Conservation (phyloP, 2,797 vertebrate genomes). For the Triplophysa bombifrons region DNA sequence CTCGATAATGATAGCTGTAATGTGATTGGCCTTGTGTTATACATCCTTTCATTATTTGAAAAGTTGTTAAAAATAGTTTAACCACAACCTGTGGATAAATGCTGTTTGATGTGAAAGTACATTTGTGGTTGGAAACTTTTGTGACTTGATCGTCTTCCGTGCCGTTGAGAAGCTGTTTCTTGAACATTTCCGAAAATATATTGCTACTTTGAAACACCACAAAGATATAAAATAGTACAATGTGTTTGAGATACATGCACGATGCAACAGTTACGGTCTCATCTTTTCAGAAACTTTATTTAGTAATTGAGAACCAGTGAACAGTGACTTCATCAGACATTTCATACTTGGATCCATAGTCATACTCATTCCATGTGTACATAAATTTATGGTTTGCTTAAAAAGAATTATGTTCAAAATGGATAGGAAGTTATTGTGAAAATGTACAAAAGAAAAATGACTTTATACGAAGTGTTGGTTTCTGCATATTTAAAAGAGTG, state of each 20-base stretch:
- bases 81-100: slow-evolving; percentile 42
- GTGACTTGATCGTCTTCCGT: background rate
- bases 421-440: background rate
- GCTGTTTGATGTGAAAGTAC: slow-evolving; percentile 22
- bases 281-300: slow-evolving; percentile 37
- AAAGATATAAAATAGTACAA: background rate
- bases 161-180: background rate
- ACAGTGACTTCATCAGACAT: slow-evolving; percentile 12
- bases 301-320: slow-evolving; percentile 23
- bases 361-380: slow-evolving; percentile 25
- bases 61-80: slow-evolving; percentile 64
- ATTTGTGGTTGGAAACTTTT: slow-evolving; percentile 33
- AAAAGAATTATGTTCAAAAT: slow-evolving; percentile 25
- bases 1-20: background rate
- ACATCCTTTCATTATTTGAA: slow-evolving; percentile 35
- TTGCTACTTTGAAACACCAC: background rate
- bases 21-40: slow-evolving; percentile 34
- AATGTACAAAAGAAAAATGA: slow-evolving; percentile 25
- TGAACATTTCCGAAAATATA: background rate
- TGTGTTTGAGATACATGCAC: background rate
- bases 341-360: background rate
- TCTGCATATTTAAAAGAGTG: slow-evolving; percentile 8
- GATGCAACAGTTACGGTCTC: too few relatives aligned
- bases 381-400: slow-evolving; percentile 9
- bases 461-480: background rate